These are phyloP conservation scores for Micrasema longulum DNA, from an alignment of 1,140 invertebrate genomes.

Conservation along the genomic window DNA sequence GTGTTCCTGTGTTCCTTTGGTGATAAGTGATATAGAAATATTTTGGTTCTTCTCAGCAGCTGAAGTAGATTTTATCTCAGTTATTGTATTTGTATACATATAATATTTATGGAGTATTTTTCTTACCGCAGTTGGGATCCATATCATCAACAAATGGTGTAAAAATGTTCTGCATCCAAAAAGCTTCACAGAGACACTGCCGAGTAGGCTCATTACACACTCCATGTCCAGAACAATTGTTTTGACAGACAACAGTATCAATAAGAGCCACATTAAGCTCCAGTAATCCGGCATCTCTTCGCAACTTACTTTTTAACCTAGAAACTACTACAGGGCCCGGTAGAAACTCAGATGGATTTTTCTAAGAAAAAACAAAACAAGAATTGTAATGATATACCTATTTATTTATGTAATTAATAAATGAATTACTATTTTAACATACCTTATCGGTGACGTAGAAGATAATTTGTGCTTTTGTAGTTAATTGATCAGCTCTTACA, in stretches of 20 bases:
- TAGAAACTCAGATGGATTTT: conserved; percentile 64
- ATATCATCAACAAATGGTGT: conserved; percentile 65
- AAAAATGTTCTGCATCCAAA: conserved; percentile 89
- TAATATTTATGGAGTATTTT: neutral
- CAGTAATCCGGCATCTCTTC: conserved; percentile 78
- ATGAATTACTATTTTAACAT: conserved; percentile 32
- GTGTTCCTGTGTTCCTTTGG: no score
- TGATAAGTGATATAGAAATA: no score
- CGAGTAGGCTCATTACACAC: conserved; percentile 86
- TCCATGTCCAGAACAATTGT: conserved; percentile 93
- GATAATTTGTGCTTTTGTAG: conserved; percentile 64
- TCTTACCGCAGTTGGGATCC: conserved; percentile 69
- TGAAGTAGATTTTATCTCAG: no score
- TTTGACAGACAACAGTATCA: conserved; percentile 89
- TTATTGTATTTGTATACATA: no score
- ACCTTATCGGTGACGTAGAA: conserved; percentile 66
- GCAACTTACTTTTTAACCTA: conserved; percentile 75
- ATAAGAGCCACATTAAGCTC: conserved; percentile 80
- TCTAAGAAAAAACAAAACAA: conserved; percentile 54
- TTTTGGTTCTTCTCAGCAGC: no score
- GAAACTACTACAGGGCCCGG: conserved; percentile 71
- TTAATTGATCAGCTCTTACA: conserved; percentile 71
- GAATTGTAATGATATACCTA: no score
- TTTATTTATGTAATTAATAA: no score
- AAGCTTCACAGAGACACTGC: conserved; percentile 91